Base-by-base conservation (phyloP, 2,113 vertebrate genomes). In the Hydrolagus affinis region DNA sequence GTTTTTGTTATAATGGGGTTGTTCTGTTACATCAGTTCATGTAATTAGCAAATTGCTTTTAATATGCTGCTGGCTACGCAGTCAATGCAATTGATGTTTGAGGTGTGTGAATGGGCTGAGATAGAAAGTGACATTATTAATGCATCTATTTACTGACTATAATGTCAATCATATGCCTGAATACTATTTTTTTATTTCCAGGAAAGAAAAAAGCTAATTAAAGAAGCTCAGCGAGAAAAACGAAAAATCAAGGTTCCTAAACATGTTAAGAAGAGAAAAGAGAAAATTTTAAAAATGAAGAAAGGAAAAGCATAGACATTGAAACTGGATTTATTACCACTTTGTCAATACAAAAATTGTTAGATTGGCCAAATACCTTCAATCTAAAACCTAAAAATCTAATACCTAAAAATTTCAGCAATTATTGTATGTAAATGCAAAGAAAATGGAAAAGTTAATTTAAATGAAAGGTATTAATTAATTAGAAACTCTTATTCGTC, bases 201-300 rank as follows among this genome's bases (percentile, higher is more conserved):
- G 97, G 97, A 97, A 92, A 94, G 90, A 87, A 98, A 98, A 87
- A 97, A 94, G 90, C 85, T 93, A 90, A 93, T 91, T 62, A 99
- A 99, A 90, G 96, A 98, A 88, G 95, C 95, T 75, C 97, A 98
- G 88, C 94, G 96, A 90, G 96, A 98, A 87, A 98, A 95, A 87
- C 93, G 97, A 21, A 97, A 94, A 91, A 93, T 14, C 85, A 99
- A 99, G 93, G 88, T 94, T 0, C 97, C 96, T 10, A 99, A 99
- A 89, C 95, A 97, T 0, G 90, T 97, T 60, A 99, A 98, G 89
- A 98, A 97, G 89, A 93, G 96, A 85, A 98, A 95, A 87, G 96
- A 98, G 89, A 98, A 95, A 88, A 93, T 94, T 86, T 90, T 95
- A 86, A 97, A 95, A 89, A 95, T 87, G 88, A 98, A 97, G 91